Evolutionary conservation across 2,888 invertebrate genomes (phyloP).

Genomic region (Dolomedes plantarius): DNA sequence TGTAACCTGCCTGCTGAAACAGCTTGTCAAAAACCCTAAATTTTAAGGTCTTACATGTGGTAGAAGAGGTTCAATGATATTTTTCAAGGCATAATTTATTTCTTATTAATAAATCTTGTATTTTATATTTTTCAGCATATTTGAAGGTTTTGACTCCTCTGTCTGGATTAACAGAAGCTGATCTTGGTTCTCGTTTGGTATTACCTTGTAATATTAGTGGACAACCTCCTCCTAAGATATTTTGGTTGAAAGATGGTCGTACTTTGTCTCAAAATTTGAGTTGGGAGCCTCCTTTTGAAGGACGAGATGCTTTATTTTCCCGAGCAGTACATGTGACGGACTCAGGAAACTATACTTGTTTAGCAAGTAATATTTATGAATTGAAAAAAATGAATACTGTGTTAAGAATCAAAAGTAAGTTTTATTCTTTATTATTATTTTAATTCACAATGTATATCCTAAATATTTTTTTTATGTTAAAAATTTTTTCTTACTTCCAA

Average conservation of each 20-base stretch:
- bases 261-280: conserved; percentile 43
- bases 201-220: conserved; percentile 66
- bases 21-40: too few species aligned
- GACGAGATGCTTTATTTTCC: conserved; percentile 37
- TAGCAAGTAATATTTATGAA: conserved; percentile 50
- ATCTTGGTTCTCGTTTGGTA: conserved; percentile 61
- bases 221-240: conserved; percentile 35
- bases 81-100: too few species aligned
- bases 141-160: conserved; percentile 45
- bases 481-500: too few species aligned
- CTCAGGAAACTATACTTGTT: conserved; percentile 72
- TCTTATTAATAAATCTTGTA: background rate
- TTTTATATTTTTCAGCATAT: conserved; percentile 34
- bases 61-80: too few species aligned
- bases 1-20: too few species aligned
- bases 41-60: too few species aligned
- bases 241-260: conserved; percentile 65
- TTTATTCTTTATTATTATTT: background rate
- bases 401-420: conserved; percentile 62
- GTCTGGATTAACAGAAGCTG: conserved; percentile 49
- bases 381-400: conserved; percentile 42
- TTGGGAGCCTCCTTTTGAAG: conserved; percentile 33
- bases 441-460: too few species aligned
- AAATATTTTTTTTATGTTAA: too few species aligned
- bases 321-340: conserved; percentile 41